phyloP scores from a whole-genome alignment of 2,797 vertebrate species.

The Intellagama lesueurii region DNA sequence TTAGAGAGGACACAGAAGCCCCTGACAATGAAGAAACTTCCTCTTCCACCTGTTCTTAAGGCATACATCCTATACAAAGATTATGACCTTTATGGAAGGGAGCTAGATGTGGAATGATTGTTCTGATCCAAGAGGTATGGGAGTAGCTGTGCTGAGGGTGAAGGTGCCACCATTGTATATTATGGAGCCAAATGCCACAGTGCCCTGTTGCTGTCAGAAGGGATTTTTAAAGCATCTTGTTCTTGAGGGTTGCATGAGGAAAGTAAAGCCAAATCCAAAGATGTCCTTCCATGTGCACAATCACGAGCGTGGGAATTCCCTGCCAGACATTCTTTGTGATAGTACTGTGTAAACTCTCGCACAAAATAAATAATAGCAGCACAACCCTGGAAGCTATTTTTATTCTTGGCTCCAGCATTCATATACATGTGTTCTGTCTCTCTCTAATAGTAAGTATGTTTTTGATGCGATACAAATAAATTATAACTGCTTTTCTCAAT shows the following conservation, averaged over 20 bases:
- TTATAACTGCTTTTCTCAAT: conserved; percentile 29
- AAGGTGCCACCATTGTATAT: neutral
- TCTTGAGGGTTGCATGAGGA: neutral
- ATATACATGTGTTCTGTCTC: too few relatives aligned
- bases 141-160: neutral
- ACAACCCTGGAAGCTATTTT: neutral
- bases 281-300: neutral
- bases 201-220: neutral
- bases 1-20: conserved; percentile 76
- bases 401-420: neutral
- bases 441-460: neutral
- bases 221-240: neutral
- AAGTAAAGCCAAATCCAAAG: neutral
- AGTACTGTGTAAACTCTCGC: neutral
- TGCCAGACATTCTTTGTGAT: too few relatives aligned
- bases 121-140: conserved; percentile 6
- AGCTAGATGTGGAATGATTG: conserved; percentile 65
- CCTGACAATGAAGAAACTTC: conserved; percentile 76
- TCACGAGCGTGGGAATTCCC: neutral
- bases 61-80: conserved; percentile 87
- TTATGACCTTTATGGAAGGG: conserved; percentile 83
- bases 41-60: conserved; percentile 81
- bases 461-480: neutral
- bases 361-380: neutral
- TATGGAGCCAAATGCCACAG: neutral